Percentiles rank a stretch among this genome's conserved stretches.
Evolutionary conservation across 1,140 invertebrate species (phyloP).

Genomic region (Diuraphis noxia): DNA sequence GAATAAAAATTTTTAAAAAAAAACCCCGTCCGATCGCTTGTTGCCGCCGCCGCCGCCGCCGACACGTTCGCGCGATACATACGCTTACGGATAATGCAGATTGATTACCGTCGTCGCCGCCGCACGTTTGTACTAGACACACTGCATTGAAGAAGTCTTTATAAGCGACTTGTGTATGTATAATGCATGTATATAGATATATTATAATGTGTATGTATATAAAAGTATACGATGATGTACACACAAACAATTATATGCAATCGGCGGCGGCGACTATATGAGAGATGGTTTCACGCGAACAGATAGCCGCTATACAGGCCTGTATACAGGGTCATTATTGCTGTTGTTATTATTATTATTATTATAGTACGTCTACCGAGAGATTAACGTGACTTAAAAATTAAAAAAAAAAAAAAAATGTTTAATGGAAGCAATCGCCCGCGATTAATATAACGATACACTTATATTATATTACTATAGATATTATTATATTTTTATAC

Average conservation of each 20-base stretch:
- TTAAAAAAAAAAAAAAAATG: constrained; percentile 18
- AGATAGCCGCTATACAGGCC: no score
- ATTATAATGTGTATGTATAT: not conserved
- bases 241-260: constrained; percentile 39
- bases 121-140: not conserved
- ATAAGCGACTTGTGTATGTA: not conserved
- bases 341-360: not conserved
- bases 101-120: constrained; percentile 38
- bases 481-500: not conserved
- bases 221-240: not conserved
- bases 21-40: constrained; percentile 1
- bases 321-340: not conserved
- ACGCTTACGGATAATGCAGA: constrained; percentile 29
- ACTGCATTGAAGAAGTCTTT: constrained; percentile 37
- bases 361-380: constrained; percentile 1
- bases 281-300: not conserved
- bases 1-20: no score
- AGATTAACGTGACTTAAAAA: constrained; percentile 47
- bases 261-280: not conserved
- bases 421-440: constrained; percentile 46
- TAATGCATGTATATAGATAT: not conserved
- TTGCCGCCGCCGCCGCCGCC: not conserved
- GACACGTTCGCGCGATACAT: constrained; percentile 38
- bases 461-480: not conserved
- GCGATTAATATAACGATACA: constrained; percentile 29